phyloP scores from a whole-genome alignment of 2,888 invertebrate species.

The Julus scandinavius region DNA sequence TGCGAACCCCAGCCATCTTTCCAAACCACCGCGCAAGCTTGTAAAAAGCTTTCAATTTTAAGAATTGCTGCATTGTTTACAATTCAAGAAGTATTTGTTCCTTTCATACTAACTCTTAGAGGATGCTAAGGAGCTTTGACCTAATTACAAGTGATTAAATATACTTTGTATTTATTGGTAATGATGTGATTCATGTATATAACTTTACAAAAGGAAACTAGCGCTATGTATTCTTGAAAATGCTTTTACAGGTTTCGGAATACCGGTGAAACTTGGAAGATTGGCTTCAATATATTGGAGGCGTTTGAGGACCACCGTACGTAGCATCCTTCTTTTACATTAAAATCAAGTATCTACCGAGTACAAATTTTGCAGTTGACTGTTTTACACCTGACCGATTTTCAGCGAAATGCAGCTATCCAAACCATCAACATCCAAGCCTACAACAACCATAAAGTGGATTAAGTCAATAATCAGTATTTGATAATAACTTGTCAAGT shows the following conservation, averaged over 20 bases:
- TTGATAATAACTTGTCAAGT: no score
- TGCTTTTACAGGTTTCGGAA: background rate
- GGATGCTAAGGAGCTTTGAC: background rate
- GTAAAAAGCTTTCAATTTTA: background rate
- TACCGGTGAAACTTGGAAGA: background rate
- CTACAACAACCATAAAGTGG: no score
- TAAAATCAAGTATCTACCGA: background rate
- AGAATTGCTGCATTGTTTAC: background rate
- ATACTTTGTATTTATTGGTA: background rate
- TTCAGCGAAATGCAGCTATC: no score
- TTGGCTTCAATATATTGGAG: background rate
- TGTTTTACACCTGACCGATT: no score
- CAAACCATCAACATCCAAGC: no score
- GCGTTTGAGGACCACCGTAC: background rate
- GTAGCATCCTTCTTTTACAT: background rate
- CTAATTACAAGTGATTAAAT: background rate
- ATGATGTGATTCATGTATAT: background rate
- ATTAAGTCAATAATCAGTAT: no score
- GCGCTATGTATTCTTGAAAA: background rate
- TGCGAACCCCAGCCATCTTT: background rate
- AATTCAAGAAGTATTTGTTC: background rate
- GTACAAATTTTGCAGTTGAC: no score
- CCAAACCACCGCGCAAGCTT: background rate
- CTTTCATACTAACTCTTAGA: background rate
- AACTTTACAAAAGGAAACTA: background rate